phyloP scores from a whole-genome alignment of 1,140 invertebrate species.

The Orchestia grillus region DNA sequence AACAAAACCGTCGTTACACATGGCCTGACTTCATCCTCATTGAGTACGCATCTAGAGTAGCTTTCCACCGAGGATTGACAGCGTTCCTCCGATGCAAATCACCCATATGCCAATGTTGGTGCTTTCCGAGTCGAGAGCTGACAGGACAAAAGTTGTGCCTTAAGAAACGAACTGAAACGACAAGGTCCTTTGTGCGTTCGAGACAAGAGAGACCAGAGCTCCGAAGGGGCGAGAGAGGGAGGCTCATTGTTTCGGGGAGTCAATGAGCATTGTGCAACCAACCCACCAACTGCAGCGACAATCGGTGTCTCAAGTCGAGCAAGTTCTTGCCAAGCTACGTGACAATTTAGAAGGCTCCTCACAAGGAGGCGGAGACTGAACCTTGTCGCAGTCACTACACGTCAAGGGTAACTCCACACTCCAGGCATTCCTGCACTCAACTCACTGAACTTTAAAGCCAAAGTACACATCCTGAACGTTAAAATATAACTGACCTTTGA shows the following conservation, averaged over 20 bases:
- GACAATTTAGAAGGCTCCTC: background rate
- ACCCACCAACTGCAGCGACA: background rate
- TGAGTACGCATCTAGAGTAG: background rate
- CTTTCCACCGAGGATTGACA: background rate
- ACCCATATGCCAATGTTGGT: background rate
- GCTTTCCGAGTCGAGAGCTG: background rate
- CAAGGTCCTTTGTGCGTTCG: background rate
- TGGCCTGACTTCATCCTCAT: background rate
- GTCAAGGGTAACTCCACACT: background rate
- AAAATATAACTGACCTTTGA: background rate
- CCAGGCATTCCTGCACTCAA: background rate
- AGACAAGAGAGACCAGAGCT: background rate
- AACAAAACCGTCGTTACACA: background rate
- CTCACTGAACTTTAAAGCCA: background rate
- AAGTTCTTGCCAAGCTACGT: slow-evolving; percentile 14
- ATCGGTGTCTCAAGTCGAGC: background rate
- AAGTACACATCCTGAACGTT: background rate
- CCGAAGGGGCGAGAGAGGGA: background rate
- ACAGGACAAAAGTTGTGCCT: background rate
- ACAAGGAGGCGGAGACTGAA: background rate
- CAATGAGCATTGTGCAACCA: slow-evolving; percentile 28
- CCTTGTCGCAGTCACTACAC: background rate
- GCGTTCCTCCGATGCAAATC: background rate
- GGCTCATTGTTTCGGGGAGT: background rate
- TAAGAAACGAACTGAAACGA: background rate